Percentiles rank a stretch among this genome's conserved stretches.
phyloP scores from a whole-genome alignment of 1,140 invertebrate species.

The Ips typographus region DNA sequence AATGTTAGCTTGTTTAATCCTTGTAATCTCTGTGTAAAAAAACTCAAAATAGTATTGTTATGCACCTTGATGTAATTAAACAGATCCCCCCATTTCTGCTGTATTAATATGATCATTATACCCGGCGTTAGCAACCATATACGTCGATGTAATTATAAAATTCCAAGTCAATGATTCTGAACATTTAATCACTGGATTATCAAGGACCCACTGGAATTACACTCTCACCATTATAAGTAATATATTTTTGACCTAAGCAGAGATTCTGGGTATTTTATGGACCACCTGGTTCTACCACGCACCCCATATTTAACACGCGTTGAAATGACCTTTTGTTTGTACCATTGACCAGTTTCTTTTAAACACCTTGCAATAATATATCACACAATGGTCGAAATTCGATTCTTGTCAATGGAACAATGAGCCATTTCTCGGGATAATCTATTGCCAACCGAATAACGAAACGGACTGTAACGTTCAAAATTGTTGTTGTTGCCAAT shows the following conservation, averaged over 20 bases:
- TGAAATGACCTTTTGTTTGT: slow-evolving; percentile 27
- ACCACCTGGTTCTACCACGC: slow-evolving; percentile 23
- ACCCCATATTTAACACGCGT: slow-evolving; percentile 28
- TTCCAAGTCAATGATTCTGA: slow-evolving; percentile 37
- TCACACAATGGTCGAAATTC: slow-evolving; percentile 22
- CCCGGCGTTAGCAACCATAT: slow-evolving; percentile 9
- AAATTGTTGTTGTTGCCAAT: too few relatives aligned
- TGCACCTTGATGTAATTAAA: background rate
- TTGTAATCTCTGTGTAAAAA: too few relatives aligned
- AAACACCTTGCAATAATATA: slow-evolving; percentile 27
- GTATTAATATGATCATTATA: slow-evolving; percentile 18
- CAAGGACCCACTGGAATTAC: slow-evolving; percentile 19
- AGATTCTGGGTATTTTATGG: slow-evolving; percentile 13
- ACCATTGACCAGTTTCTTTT: slow-evolving; percentile 21
- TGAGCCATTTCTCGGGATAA: slow-evolving; percentile 19
- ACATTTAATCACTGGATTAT: slow-evolving; percentile 21
- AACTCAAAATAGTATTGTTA: too few relatives aligned
- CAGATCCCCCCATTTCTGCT: too few relatives aligned
- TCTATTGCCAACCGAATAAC: slow-evolving; percentile 24
- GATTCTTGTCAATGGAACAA: slow-evolving; percentile 20
- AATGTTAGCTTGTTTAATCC: too few relatives aligned
- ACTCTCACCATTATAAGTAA: slow-evolving; percentile 4
- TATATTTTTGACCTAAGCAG: slow-evolving; percentile 23
- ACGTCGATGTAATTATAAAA: slow-evolving; percentile 39
- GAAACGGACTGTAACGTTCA: background rate